phyloP scores from a whole-genome alignment of 1,140 invertebrate species.

The Atta colombica region DNA sequence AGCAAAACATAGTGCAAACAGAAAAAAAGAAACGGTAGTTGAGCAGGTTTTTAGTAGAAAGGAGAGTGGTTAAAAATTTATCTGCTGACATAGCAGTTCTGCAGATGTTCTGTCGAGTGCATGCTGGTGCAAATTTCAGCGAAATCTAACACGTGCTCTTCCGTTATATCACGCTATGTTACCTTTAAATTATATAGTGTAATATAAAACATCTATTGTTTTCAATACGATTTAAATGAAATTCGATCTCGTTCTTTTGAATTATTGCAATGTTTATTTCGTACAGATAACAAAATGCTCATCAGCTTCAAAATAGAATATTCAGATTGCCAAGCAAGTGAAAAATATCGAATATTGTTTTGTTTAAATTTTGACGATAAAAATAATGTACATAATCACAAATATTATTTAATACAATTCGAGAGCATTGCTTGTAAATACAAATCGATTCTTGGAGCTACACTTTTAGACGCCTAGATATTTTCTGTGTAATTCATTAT shows the following conservation, averaged over 20 bases:
- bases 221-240: not conserved
- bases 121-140: constrained; percentile 1
- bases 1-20: not conserved
- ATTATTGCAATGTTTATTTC: constrained; percentile 15
- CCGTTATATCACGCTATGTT: constrained; percentile 14
- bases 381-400: not conserved
- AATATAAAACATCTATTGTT: constrained; percentile 8
- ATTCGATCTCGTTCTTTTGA: constrained; percentile 10
- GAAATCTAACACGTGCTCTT: constrained; percentile 33
- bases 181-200: not conserved
- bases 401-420: not conserved
- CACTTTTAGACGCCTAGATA: constrained; percentile 25
- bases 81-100: not conserved
- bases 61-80: not conserved
- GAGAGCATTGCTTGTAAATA: not conserved
- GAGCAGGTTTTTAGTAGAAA: not conserved
- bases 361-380: not conserved
- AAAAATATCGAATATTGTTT: not conserved
- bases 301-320: not conserved
- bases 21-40: not conserved
- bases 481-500: not conserved
- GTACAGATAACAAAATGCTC: not conserved
- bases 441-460: not conserved
- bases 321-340: not conserved
- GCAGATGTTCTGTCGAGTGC: constrained; percentile 29